Evolutionary conservation across 2,797 vertebrate species (phyloP).

Genomic region (Crenichthys baileyi): DNA sequence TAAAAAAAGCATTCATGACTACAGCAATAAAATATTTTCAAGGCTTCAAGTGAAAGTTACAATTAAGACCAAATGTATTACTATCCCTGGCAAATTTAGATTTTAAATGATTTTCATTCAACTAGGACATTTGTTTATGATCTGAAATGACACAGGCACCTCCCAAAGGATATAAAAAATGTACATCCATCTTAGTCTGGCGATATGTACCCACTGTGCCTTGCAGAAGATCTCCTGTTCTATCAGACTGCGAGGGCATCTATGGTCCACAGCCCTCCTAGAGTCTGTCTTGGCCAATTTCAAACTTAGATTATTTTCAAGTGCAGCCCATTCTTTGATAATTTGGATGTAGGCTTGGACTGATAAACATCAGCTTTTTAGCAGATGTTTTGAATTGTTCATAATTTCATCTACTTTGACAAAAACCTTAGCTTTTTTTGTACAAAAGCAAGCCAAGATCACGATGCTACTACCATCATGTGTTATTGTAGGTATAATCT

Average conservation of each 20-base stretch:
- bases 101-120: no score
- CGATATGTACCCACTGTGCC: background rate
- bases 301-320: background rate
- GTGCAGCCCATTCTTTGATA: background rate
- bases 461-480: background rate
- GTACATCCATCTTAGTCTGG: background rate
- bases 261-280: background rate
- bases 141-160: no score
- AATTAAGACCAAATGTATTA: no score
- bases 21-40: no score
- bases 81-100: no score
- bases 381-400: background rate
- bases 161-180: background rate
- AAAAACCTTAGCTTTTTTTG: background rate
- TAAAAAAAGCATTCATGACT: no score
- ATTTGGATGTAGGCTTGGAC: background rate
- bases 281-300: background rate
- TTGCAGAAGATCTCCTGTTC: background rate
- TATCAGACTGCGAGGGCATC: background rate
- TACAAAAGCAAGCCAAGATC: background rate
- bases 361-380: background rate
- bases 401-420: background rate
- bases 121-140: no score
- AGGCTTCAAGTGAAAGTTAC: no score
- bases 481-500: background rate